phyloP scores from a whole-genome alignment of 2,888 invertebrate genomes.

The Hedya salicella region DNA sequence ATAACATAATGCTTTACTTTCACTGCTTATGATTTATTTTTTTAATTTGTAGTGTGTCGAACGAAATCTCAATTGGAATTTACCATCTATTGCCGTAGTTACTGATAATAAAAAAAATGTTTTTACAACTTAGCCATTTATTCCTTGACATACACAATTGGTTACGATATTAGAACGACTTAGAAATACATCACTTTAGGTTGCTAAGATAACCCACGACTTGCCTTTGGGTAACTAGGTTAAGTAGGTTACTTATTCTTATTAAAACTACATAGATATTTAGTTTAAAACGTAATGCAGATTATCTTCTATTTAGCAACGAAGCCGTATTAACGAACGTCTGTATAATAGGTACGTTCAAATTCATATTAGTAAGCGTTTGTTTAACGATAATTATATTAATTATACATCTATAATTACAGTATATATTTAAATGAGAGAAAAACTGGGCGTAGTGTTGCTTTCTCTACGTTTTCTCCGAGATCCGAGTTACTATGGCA shows the following conservation, averaged over 20 bases:
- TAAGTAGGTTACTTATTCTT: not conserved
- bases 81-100: too few species aligned
- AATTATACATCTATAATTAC: slow-evolving; percentile 3
- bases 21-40: too few species aligned
- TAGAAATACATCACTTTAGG: slow-evolving; percentile 21
- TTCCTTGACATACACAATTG: slow-evolving; percentile 20
- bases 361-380: slow-evolving; percentile 7
- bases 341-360: not conserved
- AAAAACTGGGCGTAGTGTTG: slow-evolving; percentile 24
- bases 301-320: too few species aligned
- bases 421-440: not conserved
- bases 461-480: slow-evolving; percentile 29
- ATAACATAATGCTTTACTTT: too few species aligned
- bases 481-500: slow-evolving; percentile 35
- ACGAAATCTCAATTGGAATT: too few species aligned
- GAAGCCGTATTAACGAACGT: not conserved
- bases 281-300: too few species aligned
- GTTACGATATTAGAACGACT: slow-evolving; percentile 25
- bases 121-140: slow-evolving; percentile 16
- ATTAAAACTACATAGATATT: too few species aligned
- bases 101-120: too few species aligned
- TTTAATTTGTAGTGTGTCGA: too few species aligned
- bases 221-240: too few species aligned
- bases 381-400: slow-evolving; percentile 1
- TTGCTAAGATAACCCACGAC: slow-evolving; percentile 1